phyloP scores from a whole-genome alignment of 2,888 invertebrate species.

The Blastobasis lacticolella region DNA sequence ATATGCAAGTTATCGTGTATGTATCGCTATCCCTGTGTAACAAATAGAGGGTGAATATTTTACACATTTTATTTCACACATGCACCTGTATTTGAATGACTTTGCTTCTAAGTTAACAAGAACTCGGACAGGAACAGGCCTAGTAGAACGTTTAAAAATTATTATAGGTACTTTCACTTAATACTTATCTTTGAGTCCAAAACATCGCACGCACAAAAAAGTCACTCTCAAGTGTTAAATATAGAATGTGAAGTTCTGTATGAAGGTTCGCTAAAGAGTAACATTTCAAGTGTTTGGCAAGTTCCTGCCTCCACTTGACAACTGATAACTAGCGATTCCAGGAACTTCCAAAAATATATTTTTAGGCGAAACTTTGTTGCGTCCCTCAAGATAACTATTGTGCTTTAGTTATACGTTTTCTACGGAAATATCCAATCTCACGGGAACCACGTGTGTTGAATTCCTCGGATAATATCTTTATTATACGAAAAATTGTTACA shows the following conservation, averaged over 20 bases:
- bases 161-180: too few species aligned
- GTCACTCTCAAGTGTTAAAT: neutral
- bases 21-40: slow-evolving; percentile 32
- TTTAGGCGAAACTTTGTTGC: too few species aligned
- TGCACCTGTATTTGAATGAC: neutral
- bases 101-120: neutral
- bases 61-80: slow-evolving; percentile 32
- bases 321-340: too few species aligned
- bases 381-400: too few species aligned
- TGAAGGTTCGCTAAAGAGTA: too few species aligned
- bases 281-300: too few species aligned
- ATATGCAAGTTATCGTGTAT: slow-evolving; percentile 35
- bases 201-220: neutral
- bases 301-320: too few species aligned
- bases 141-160: too few species aligned
- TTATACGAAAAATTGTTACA: slow-evolving; percentile 15
- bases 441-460: neutral
- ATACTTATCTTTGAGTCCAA: too few species aligned
- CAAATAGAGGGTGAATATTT: slow-evolving; percentile 41
- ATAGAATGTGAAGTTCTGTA: neutral
- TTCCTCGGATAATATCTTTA: slow-evolving; percentile 12
- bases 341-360: too few species aligned
- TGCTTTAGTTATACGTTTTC: too few species aligned
- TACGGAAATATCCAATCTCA: too few species aligned
- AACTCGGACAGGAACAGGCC: neutral